phyloP scores from a whole-genome alignment of 2,888 invertebrate species.

The Scelioninae gen. 2 region DNA sequence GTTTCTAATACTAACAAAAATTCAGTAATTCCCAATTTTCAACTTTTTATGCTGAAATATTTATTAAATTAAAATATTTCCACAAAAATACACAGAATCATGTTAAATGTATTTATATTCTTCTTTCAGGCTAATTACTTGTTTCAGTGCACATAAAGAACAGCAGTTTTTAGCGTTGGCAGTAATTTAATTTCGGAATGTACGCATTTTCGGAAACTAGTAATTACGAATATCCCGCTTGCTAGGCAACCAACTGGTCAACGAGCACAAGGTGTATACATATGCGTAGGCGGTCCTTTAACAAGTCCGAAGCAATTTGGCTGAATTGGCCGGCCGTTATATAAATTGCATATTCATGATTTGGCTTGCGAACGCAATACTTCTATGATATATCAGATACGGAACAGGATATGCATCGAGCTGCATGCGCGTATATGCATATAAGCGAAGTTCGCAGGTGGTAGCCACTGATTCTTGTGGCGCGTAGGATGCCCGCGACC shows the following conservation, averaged over 20 bases:
- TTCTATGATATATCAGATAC: constrained; percentile 25
- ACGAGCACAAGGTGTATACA: constrained; percentile 43
- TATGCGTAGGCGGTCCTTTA: constrained; percentile 50
- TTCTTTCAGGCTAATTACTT: no score
- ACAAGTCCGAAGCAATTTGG: constrained; percentile 34
- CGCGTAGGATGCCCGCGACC: constrained; percentile 19
- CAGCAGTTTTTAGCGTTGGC: neutral
- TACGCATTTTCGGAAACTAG: constrained; percentile 9
- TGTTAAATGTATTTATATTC: no score
- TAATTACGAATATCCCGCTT: constrained; percentile 41
- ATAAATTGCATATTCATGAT: constrained; percentile 55
- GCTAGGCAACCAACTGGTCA: constrained; percentile 51
- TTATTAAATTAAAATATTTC: no score
- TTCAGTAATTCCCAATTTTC: no score
- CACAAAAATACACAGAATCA: no score
- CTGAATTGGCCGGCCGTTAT: constrained; percentile 37
- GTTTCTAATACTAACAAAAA: no score
- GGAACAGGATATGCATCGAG: constrained; percentile 37
- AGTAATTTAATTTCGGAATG: constrained; percentile 17
- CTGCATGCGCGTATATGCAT: constrained; percentile 18
- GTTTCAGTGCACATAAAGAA: neutral
- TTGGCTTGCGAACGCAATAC: constrained; percentile 13
- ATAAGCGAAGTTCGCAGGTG: constrained; percentile 43
- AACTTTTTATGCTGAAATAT: no score
- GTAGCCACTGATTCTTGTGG: constrained; percentile 43